phyloP scores from a whole-genome alignment of 92 coral and sea anemone species.

The Galaxea fascicularis region DNA sequence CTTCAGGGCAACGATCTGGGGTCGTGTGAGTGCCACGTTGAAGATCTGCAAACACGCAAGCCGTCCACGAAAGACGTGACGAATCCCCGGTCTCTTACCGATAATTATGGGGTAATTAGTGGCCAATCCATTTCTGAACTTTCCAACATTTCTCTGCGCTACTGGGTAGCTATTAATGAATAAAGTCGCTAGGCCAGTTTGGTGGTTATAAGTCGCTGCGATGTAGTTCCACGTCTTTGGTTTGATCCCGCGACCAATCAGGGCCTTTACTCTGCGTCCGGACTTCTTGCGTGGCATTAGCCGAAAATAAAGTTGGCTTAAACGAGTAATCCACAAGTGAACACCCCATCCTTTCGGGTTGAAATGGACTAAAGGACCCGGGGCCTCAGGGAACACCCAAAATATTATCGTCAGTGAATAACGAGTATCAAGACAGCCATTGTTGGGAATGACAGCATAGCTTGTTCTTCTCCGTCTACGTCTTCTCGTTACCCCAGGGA shows the following conservation, averaged over 20 bases:
- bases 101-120: slow-evolving; percentile 81
- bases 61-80: slow-evolving; percentile 74
- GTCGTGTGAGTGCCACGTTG: slow-evolving; percentile 49
- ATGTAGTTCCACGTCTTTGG: slow-evolving; percentile 67
- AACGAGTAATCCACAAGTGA: slow-evolving; percentile 68
- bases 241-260: slow-evolving; percentile 52
- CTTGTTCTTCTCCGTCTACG: slow-evolving; percentile 13
- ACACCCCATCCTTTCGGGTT: slow-evolving; percentile 77
- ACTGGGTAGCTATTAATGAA: slow-evolving; percentile 78
- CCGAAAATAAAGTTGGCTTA: slow-evolving; percentile 65
- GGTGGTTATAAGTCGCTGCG: slow-evolving; percentile 63
- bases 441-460: slow-evolving; percentile 72
- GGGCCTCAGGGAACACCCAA: slow-evolving; percentile 73
- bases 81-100: slow-evolving; percentile 63
- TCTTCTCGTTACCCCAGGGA: slow-evolving; percentile 60
- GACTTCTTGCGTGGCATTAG: slow-evolving; percentile 62
- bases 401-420: slow-evolving; percentile 67
- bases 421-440: slow-evolving; percentile 69
- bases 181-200: slow-evolving; percentile 75
- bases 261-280: slow-evolving; percentile 37
- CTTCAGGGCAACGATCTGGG: slow-evolving; percentile 32
- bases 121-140: slow-evolving; percentile 75
- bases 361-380: slow-evolving; percentile 79
- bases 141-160: slow-evolving; percentile 73
- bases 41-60: slow-evolving; percentile 71